Evolutionary conservation across 2,797 vertebrate genomes (phyloP).

Genomic region (Premnoplex brunnescens): DNA sequence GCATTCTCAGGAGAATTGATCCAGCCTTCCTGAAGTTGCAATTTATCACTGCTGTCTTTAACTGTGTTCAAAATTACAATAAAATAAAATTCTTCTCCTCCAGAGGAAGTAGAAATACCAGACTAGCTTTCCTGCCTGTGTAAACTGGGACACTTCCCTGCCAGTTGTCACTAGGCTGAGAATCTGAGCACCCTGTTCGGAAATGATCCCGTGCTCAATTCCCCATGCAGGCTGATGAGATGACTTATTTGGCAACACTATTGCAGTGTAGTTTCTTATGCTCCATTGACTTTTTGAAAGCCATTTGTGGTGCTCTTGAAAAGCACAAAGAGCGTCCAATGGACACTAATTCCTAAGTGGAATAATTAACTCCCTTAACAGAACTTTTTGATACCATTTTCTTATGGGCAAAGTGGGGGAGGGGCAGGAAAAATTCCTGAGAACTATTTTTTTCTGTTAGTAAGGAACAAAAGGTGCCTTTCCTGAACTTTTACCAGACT

Average conservation of each 20-base stretch:
- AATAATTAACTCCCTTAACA: constrained; percentile 49
- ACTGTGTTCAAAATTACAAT: not conserved
- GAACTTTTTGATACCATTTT: constrained; percentile 44
- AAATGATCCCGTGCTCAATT: not conserved
- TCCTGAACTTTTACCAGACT: not conserved
- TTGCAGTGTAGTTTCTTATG: constrained; percentile 2
- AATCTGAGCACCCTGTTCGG: not conserved
- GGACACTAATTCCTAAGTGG: constrained; percentile 27
- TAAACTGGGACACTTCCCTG: not conserved
- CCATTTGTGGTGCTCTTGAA: constrained; percentile 22
- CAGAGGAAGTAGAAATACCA: constrained; percentile 15
- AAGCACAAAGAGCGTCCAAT: constrained; percentile 39
- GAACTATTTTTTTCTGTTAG: not conserved
- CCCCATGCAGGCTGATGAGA: not conserved
- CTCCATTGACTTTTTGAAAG: constrained; percentile 42
- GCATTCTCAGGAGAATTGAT: constrained; percentile 44
- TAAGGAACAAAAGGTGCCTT: not conserved
- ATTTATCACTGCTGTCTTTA: constrained; percentile 14
- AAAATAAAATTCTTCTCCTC: not conserved
- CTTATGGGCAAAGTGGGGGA: not conserved
- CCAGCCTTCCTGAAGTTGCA: constrained; percentile 37
- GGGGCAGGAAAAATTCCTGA: not conserved
- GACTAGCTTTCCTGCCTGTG: not conserved
- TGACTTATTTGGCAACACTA: constrained; percentile 15
- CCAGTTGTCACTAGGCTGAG: not conserved